These are phyloP conservation scores for Squalus acanthias DNA, from an alignment of 2,797 vertebrate species.

Conservation along the genomic window DNA sequence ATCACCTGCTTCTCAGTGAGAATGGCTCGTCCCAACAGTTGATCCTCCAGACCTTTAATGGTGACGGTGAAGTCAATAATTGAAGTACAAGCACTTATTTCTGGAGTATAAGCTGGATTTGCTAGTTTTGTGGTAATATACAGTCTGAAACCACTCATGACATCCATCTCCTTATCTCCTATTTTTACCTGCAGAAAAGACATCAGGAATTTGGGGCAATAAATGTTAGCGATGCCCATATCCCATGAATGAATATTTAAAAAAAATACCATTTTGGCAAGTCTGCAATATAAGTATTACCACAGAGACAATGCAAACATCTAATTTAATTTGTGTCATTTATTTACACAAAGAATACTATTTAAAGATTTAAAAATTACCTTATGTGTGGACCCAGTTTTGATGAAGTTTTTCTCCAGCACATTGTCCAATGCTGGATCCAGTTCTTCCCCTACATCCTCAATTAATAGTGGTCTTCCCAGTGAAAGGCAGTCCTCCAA, in stretches of 20 bases:
- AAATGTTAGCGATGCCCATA: background rate
- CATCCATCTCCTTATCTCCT: constrained; percentile 88
- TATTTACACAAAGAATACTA: background rate
- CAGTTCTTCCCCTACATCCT: constrained; percentile 87
- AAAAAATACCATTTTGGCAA: background rate
- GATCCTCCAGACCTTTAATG: constrained; percentile 88
- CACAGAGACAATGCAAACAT: background rate
- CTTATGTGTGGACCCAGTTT: constrained; percentile 75
- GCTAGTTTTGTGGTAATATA: constrained; percentile 88
- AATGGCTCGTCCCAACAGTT: constrained; percentile 86
- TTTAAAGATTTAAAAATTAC: constrained; percentile 49
- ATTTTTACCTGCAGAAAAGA: constrained; percentile 77
- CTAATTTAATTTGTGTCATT: background rate
- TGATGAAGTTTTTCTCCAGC: constrained; percentile 92
- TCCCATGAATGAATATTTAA: background rate
- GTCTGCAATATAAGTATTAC: background rate
- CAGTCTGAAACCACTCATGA: constrained; percentile 83
- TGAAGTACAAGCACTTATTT: constrained; percentile 84
- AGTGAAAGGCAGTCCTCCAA: constrained; percentile 88
- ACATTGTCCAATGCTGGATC: constrained; percentile 88
- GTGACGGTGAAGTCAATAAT: constrained; percentile 98
- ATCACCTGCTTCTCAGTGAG: constrained; percentile 88
- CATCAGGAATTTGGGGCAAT: background rate
- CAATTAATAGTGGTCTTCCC: constrained; percentile 85
- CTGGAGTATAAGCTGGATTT: constrained; percentile 86